phyloP scores from a whole-genome alignment of 2,113 vertebrate genomes.

The Micronisus gabar region DNA sequence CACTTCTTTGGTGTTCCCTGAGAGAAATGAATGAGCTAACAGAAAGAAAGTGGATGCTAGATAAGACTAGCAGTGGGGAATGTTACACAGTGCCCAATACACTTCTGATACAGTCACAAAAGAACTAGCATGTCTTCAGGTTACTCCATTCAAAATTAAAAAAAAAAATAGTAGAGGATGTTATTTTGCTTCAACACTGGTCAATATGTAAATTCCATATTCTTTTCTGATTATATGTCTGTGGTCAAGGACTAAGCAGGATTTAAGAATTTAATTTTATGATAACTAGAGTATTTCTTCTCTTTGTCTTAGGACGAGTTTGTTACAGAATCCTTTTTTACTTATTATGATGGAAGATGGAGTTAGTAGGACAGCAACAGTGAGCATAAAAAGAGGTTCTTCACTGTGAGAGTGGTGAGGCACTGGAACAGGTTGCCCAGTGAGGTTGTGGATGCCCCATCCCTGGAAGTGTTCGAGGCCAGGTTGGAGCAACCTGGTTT shows the following conservation, averaged over 20 bases:
- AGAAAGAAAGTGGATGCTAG: neutral
- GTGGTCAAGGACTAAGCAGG: neutral
- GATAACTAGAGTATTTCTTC: neutral
- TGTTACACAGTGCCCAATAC: neutral
- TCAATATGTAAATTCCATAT: neutral
- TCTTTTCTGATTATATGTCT: neutral
- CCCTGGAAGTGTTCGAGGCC: no score
- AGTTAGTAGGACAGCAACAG: neutral
- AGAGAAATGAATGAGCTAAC: neutral
- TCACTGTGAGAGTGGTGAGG: no score
- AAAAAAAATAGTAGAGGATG: neutral
- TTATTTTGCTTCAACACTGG: neutral
- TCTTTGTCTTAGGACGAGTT: neutral
- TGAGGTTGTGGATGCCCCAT: no score
- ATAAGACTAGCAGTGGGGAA: neutral
- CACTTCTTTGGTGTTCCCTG: neutral
- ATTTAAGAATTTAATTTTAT: neutral
- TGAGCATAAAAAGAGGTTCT: neutral
- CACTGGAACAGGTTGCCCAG: no score
- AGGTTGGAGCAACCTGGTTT: no score
- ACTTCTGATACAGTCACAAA: neutral
- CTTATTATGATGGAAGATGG: neutral
- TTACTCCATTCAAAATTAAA: neutral
- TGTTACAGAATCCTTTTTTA: neutral
- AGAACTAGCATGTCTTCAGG: neutral